phyloP scores from a whole-genome alignment of 2,888 invertebrate species.

The Alviniconcha strummeri region DNA sequence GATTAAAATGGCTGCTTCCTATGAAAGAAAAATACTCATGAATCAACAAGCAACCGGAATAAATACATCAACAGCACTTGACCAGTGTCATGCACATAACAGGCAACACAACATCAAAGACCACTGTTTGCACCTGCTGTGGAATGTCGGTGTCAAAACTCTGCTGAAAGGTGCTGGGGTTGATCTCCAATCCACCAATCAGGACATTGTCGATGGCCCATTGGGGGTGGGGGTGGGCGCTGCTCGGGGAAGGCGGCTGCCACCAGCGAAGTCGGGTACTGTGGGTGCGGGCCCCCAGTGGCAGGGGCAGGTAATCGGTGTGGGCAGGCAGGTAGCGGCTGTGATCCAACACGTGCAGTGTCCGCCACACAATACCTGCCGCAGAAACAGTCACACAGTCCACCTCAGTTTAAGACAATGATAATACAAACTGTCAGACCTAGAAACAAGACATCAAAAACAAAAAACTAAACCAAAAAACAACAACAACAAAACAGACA shows the following conservation, averaged over 20 bases:
- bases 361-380: constrained; percentile 69
- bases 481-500: too few species aligned
- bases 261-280: constrained; percentile 69
- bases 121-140: constrained; percentile 2
- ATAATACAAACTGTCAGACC: too few species aligned
- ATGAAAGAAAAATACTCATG: too few species aligned
- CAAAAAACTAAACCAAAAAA: too few species aligned
- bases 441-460: too few species aligned
- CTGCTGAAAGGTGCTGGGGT: constrained; percentile 68
- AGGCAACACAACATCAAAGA: too few species aligned
- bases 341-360: constrained; percentile 69
- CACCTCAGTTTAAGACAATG: too few species aligned
- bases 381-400: too few species aligned
- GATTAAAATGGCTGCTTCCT: too few species aligned
- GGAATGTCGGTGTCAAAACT: constrained; percentile 56
- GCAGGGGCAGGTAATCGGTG: constrained; percentile 68
- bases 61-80: too few species aligned
- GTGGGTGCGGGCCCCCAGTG: constrained; percentile 63
- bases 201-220: constrained; percentile 74
- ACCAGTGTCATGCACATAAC: too few species aligned
- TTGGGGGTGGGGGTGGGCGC: constrained; percentile 55
- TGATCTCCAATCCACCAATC: constrained; percentile 74
- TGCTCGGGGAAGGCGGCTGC: constrained; percentile 59
- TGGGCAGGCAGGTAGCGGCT: constrained; percentile 59
- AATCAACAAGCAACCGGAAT: too few species aligned